Base-by-base conservation (phyloP, 1,140 invertebrate genomes). In the Hypothenemus hampei region DNA sequence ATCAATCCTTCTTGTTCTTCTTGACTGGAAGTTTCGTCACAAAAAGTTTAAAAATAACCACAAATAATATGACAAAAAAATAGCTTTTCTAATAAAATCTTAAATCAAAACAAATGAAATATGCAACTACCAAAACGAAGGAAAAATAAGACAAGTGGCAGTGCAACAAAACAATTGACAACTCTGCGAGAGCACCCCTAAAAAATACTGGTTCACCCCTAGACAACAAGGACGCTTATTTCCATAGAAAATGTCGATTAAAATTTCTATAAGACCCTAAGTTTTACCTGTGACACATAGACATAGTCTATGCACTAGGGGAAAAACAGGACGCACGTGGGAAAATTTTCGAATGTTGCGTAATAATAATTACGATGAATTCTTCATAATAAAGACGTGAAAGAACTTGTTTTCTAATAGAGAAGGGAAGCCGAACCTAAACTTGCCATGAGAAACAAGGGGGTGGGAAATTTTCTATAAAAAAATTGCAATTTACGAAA, bases 141-240 rank as follows among this genome's bases (percentile, higher is more conserved):
- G n/a, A n/a, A n/a, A n/a, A n/a, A n/a, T n/a, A n/a, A n/a, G n/a
- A 37, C 35, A 37, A 37, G 35, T 37, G 35, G 18, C 35, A 37
- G 15, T 6, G 35, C 35, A 7, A 37, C n/a, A 37, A 31, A 13
- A 31, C 8, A 3, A 37, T 16, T 16, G 16, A 37, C 26, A 37
- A 37, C n/a, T 11, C n/a, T 15, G 35, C n/a, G 11, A 7, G 35
- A 16, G 35, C 35, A 37, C 35, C 35, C 35, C 35, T n/a, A 37
- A 37, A 37, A 37, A 37, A 16, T 6, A 16, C 18, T 11, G n/a
- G 18, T 7, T 37, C 35, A 37, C 35, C 35, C 35, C 35, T 37
- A 37, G 35, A 16, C 35, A 16, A 31, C 8, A 8, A 31, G 26
- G 8, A 31, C 26, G 18, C 35, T n/a, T n/a, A 37, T 37, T 37